Percentiles rank a stretch among this genome's conserved stretches.
Evolutionary conservation across 1,140 invertebrate genomes (phyloP).

Genomic region (Coptotermes formosanus): DNA sequence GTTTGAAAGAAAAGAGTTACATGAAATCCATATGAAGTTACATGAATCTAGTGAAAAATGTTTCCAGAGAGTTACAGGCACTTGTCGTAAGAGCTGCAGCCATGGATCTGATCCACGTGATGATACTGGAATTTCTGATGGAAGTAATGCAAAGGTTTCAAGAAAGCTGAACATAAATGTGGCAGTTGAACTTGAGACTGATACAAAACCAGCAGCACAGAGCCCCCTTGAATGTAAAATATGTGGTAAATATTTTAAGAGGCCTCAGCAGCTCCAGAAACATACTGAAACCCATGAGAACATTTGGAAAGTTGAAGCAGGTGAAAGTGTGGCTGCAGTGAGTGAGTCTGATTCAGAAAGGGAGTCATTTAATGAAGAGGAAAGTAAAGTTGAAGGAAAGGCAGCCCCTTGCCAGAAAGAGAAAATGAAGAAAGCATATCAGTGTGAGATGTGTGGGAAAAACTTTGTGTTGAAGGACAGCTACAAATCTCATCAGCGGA

Average conservation of each 20-base stretch:
- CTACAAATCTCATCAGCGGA: constrained; percentile 54
- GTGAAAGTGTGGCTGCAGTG: neutral
- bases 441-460: constrained; percentile 12
- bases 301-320: neutral
- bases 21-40: neutral
- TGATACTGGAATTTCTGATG: neutral
- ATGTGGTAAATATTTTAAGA: neutral
- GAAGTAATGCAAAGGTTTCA: neutral
- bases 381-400: neutral
- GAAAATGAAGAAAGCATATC: neutral
- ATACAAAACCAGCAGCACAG: neutral
- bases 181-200: neutral
- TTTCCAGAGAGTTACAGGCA: neutral
- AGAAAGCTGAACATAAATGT: neutral
- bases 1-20: neutral
- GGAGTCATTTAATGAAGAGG: neutral
- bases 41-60: neutral
- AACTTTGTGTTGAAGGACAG: constrained; percentile 17
- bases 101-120: neutral
- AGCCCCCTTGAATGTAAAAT: neutral
- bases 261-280: neutral
- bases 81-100: neutral
- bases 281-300: neutral
- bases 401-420: neutral
- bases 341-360: neutral